These are phyloP conservation scores for Hoplodrina blanda DNA, from an alignment of 2,888 invertebrate species.

Conservation along the genomic window DNA sequence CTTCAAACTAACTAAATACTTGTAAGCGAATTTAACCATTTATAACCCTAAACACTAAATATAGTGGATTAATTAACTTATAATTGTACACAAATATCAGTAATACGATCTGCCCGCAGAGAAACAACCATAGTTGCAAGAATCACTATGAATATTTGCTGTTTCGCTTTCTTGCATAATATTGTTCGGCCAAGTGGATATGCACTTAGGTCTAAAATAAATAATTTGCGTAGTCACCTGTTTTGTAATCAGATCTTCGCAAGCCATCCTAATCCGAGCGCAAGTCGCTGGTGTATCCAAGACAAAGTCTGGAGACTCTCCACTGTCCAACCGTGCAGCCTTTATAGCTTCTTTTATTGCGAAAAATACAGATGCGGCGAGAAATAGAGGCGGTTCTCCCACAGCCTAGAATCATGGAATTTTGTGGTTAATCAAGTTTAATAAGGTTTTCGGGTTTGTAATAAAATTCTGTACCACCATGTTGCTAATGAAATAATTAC, in stretches of 20 bases:
- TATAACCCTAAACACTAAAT: neutral
- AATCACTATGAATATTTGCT: neutral
- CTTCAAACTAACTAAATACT: neutral
- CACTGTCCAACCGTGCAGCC: constrained; percentile 93
- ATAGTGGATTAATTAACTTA: too few relatives aligned
- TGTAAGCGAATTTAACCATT: neutral
- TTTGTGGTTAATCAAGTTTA: neutral
- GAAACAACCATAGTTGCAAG: neutral
- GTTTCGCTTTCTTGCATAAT: neutral
- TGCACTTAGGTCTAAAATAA: neutral
- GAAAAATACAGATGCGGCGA: constrained; percentile 96
- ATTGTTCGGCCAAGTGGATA: neutral
- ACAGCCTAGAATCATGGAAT: constrained; percentile 93
- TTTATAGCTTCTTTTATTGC: constrained; percentile 97
- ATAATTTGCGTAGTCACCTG: constrained; percentile 89
- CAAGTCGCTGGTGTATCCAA: constrained; percentile 96
- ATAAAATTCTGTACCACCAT: neutral
- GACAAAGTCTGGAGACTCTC: constrained; percentile 90
- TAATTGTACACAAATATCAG: neutral
- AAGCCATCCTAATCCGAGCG: constrained; percentile 96
- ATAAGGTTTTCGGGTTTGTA: too few relatives aligned
- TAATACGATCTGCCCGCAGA: neutral
- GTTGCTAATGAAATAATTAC: constrained; percentile 78
- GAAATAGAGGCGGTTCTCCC: constrained; percentile 98
- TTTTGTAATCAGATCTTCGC: constrained; percentile 94